Evolutionary conservation across 2,797 vertebrate species (phyloP), one percentile per base, ranked within the genome.

Genomic region (Enteromius paludinosus): DNA sequence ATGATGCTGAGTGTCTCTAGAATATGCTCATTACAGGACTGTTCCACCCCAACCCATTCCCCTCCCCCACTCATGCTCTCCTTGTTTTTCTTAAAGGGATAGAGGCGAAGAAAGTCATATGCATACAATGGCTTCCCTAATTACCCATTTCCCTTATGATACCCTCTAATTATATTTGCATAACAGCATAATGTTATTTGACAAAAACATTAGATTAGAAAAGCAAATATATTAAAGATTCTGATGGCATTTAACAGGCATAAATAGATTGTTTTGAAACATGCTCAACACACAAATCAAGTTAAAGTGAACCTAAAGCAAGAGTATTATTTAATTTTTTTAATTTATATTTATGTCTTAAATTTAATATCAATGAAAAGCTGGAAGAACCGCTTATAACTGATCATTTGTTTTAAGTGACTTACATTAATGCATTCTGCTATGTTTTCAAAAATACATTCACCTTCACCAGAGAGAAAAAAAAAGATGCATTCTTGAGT

Each of bases 71-170:
- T 83, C 86, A 64, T 89, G 90, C 90, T 88, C 92, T 87, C 90
- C 90, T 90, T 89, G 90, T 87, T 74, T 89, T 92, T 95, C 96
- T 97, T 97, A 97, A 97, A 97, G 96, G 91, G 94, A 95, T 95
- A 97, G 95, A 93, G 93, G 93, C 93, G 88, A 92, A 94, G 92
- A 87, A 70, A 81, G 25, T 79, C 64, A 91, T 89, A 83, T 89
- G 89, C 87, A 75, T 38, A 68, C 71, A 75, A 75, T 66, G 38
- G 72, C 72, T 76, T 61, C 9, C 49, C 61, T 59, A 18, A 76
- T 68, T 45, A 54, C 30, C 15, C 11, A 35, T 64, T 47, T 52
- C 25, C 56, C 28, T 18, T 11, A 79, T n/a, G 76, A 17, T n/a
- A 23, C 25, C 11, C 20, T 79, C 5, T 70, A 30, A 69, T 56